phyloP scores from a whole-genome alignment of 2,888 invertebrate genomes.

The Drosophila koepferae region DNA sequence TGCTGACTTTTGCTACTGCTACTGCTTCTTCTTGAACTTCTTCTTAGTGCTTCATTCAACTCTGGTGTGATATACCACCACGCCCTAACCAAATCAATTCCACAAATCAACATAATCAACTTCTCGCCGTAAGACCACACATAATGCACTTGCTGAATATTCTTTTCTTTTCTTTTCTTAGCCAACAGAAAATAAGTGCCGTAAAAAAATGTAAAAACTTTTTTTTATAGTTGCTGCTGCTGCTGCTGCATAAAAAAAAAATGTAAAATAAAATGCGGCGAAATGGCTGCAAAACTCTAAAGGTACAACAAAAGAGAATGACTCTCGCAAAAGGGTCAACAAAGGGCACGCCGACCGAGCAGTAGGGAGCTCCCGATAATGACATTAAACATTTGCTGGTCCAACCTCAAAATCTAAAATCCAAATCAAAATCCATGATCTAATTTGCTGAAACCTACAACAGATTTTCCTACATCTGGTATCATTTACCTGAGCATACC shows the following conservation, averaged over 20 bases:
- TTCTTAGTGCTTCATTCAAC: conserved; percentile 1
- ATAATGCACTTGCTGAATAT: conserved; percentile 71
- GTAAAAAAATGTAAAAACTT: conserved; percentile 81
- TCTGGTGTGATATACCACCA: not conserved
- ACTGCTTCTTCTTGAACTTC: conserved; percentile 1
- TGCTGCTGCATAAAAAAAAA: conserved; percentile 60
- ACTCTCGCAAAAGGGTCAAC: conserved; percentile 30
- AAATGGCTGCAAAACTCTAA: conserved; percentile 47
- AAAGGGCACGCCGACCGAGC: conserved; percentile 57
- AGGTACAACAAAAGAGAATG: conserved; percentile 61
- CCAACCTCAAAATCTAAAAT: conserved; percentile 63
- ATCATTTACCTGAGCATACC: conserved; percentile 45
- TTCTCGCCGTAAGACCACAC: conserved; percentile 71
- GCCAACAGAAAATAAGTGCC: conserved; percentile 64
- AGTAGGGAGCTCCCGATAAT: conserved; percentile 51
- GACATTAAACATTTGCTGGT: conserved; percentile 62
- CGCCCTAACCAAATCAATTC: conserved; percentile 65
- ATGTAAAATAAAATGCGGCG: conserved; percentile 74
- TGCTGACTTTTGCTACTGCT: conserved; percentile 22
- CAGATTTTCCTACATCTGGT: conserved; percentile 39
- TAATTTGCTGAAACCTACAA: conserved; percentile 64
- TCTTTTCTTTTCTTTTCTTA: conserved; percentile 43
- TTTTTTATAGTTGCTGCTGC: conserved; percentile 67
- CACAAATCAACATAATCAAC: conserved; percentile 82
- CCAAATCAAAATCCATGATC: conserved; percentile 73